These are phyloP conservation scores for Trichechus manatus DNA, from an alignment of 2,113 vertebrate genomes.

Conservation along the genomic window DNA sequence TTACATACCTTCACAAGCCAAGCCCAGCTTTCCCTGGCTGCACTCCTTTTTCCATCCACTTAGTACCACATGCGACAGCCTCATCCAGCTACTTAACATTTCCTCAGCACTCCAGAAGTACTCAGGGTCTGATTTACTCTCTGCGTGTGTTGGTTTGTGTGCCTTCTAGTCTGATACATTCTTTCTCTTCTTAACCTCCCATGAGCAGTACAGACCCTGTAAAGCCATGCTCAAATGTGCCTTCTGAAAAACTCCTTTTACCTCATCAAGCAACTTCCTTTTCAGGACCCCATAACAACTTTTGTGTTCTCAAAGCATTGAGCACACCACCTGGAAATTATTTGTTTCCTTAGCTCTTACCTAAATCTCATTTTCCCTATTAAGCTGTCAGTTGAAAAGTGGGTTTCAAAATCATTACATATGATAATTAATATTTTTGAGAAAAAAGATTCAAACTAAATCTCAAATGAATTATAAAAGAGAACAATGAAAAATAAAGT, in stretches of 20 bases:
- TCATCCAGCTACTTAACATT: not conserved
- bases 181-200: not conserved
- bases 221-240: not conserved
- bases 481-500: not conserved
- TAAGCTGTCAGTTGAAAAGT: constrained; percentile 20
- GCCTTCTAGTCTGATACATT: not conserved
- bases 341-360: not conserved
- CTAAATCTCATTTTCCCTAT: not conserved
- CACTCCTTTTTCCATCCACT: not conserved
- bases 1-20: not conserved
- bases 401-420: not conserved
- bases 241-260: not conserved
- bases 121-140: not conserved
- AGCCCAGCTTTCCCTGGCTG: too few relatives aligned
- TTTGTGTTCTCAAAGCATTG: not conserved
- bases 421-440: not conserved
- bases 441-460: not conserved
- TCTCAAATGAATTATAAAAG: constrained; percentile 35
- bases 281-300: not conserved
- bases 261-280: not conserved
- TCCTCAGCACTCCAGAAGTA: not conserved
- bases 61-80: accelerated
- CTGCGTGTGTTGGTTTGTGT: not conserved
- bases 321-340: not conserved
- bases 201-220: not conserved